Conservation (phyloP, 2,797 vertebrate genomes). For the Pangasius djambal region DNA sequence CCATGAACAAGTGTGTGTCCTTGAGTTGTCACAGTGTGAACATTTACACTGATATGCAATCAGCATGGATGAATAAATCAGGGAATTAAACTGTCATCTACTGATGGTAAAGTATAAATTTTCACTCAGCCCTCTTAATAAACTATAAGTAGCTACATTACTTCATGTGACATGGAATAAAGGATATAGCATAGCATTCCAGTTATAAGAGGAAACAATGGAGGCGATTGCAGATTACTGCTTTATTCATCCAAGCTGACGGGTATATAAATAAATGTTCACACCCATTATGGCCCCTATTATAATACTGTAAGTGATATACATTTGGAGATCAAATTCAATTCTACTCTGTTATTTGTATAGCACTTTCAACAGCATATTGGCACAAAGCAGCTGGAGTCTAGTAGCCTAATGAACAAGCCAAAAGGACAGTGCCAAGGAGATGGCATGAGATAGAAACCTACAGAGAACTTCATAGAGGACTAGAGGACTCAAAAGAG, state of each 20-base stretch:
- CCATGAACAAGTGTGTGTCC: background rate
- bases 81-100: constrained; percentile 13
- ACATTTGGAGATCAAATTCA: background rate
- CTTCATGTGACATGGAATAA: background rate
- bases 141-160: background rate
- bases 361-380: background rate
- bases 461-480: background rate
- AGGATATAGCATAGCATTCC: background rate
- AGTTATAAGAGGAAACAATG: background rate
- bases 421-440: background rate
- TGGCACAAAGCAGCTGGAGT: background rate
- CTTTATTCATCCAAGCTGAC: background rate
- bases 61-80: constrained; percentile 15
- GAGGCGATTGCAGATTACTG: background rate
- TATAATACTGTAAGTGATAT: background rate
- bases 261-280: background rate
- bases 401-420: background rate
- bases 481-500: background rate
- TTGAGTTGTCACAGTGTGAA: constrained; percentile 11
- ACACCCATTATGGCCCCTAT: background rate
- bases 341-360: background rate
- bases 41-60: background rate
- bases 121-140: background rate
- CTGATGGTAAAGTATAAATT: background rate
- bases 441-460: background rate